Conservation (phyloP, 2,797 vertebrate genomes). For the Sorex maritimensis region DNA sequence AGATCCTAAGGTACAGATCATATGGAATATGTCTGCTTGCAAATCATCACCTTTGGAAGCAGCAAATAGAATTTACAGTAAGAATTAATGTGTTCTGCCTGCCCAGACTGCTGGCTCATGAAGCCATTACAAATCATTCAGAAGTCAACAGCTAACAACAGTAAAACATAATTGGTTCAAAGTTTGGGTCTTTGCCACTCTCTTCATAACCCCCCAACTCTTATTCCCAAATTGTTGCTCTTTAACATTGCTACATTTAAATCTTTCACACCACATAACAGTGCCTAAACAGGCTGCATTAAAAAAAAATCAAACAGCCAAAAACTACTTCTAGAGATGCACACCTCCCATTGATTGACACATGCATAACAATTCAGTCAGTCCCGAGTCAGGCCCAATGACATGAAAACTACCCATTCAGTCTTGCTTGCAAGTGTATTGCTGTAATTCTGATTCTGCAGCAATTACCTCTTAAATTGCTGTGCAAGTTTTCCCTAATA, state of each 20-base stretch:
- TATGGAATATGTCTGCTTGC: conserved; percentile 59
- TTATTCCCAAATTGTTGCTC: conserved; percentile 76
- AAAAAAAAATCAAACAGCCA: conserved; percentile 89
- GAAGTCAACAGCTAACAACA: conserved; percentile 82
- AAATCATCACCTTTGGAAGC: conserved; percentile 71
- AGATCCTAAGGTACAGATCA: conserved; percentile 67
- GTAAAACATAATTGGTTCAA: conserved; percentile 84
- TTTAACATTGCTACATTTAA: conserved; percentile 90
- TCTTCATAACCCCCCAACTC: conserved; percentile 56
- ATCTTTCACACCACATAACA: conserved; percentile 90
- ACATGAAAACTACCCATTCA: conserved; percentile 80
- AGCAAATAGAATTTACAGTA: conserved; percentile 72
- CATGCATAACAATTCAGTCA: conserved; percentile 92
- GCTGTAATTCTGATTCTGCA: conserved; percentile 85
- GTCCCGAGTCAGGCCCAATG: conserved; percentile 80
- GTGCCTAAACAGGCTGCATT: conserved; percentile 89
- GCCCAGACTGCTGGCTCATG: conserved; percentile 30
- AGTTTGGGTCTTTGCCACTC: conserved; percentile 78
- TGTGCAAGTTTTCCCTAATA: conserved; percentile 83
- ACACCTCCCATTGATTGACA: conserved; percentile 99
- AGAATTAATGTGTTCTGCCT: conserved; percentile 72
- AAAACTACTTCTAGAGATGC: conserved; percentile 96
- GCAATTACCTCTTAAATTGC: conserved; percentile 86
- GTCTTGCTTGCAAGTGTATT: conserved; percentile 81
- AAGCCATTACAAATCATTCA: conserved; percentile 79